Conservation (phyloP, 2,888 invertebrate genomes). For the Xanthostigma xanthostigma region DNA sequence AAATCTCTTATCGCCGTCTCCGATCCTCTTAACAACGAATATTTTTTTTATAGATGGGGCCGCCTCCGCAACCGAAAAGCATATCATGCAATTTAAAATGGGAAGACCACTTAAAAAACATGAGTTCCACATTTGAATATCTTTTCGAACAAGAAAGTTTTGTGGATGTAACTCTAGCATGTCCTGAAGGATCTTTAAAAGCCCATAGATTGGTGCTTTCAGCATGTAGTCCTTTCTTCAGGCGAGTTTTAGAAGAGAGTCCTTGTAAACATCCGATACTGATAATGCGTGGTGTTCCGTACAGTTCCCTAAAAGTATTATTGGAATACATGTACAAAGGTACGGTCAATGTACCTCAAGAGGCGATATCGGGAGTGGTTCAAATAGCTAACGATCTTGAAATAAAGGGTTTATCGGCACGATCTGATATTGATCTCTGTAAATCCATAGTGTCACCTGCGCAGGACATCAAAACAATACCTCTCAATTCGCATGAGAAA, state of each 20-base stretch:
- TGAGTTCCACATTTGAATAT: slow-evolving; percentile 17
- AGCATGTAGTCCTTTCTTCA: slow-evolving; percentile 26
- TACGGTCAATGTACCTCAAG: neutral
- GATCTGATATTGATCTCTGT: too few species aligned
- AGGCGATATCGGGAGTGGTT: neutral
- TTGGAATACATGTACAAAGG: slow-evolving; percentile 6
- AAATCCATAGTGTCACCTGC: too few species aligned
- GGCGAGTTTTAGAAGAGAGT: slow-evolving; percentile 24
- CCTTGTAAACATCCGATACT: slow-evolving; percentile 27
- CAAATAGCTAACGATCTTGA: slow-evolving; percentile 1
- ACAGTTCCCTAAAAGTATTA: neutral
- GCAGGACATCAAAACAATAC: too few species aligned
- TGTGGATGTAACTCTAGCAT: slow-evolving; percentile 18
- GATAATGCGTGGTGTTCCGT: slow-evolving; percentile 20
- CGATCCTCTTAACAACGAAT: neutral
- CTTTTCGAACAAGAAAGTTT: slow-evolving; percentile 17
- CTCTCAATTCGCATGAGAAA: too few species aligned
- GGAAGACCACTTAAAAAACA: slow-evolving; percentile 19
- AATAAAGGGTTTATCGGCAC: neutral
- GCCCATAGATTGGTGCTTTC: slow-evolving; percentile 22
- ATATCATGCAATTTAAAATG: slow-evolving; percentile 19
- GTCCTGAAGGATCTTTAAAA: slow-evolving; percentile 16
- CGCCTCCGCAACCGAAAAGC: neutral
- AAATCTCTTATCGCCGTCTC: too few species aligned
- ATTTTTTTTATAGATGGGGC: slow-evolving; percentile 1